Base-by-base conservation (phyloP, 2,113 vertebrate genomes). In the Rattus norvegicus region DNA sequence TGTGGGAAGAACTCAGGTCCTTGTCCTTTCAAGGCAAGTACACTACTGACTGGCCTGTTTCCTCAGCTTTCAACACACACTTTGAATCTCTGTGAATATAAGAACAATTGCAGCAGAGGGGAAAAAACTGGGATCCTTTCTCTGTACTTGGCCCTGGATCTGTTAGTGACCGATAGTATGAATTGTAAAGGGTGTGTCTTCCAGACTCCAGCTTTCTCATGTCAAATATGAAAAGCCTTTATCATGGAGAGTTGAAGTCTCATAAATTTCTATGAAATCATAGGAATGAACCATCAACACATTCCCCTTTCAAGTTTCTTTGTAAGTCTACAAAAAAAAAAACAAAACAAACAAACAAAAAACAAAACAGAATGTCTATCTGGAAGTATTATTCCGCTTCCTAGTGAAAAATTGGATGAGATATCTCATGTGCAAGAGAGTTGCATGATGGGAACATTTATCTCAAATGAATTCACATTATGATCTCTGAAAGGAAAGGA, bases 401-500 rank as follows among this genome's bases (percentile, higher is more conserved):
- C 75, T 22, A 24, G 56, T 76, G 69, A 56, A 52, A 54, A 33
- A 76, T 10, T 86, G 88, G 54, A 52, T 75, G 56, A 80, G 65
- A 76, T 47, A 43, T 67, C 52, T 75, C n/a, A 1, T 67, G 43
- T 36, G 14, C 49, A 19, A 30, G 56, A 91, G n/a, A 84, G 92
- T 63, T 81, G 47, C 24, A 59, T 52, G 4, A 11, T 69, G n/a
- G 9, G 63, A 92, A 65, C 69, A 73, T 90, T 94, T 54, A 28
- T 69, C 91, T 73, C 36, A 36, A 9, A 30, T 20, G 12, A 70
- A 75, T 67, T 80, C 24, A 81, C 9, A 28, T 47, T 77, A 39
- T 81, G 83, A 47, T 92, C 61, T 47, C 63, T 91, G 72, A 91
- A 81, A 49, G 54, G 47, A 92, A 52, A 39, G 79, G 43, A 90